Percentiles rank a stretch among this genome's conserved stretches.
phyloP scores from a whole-genome alignment of 30 jellyfish, hydroid and myxozoan species.

The Morbakka virulenta region DNA sequence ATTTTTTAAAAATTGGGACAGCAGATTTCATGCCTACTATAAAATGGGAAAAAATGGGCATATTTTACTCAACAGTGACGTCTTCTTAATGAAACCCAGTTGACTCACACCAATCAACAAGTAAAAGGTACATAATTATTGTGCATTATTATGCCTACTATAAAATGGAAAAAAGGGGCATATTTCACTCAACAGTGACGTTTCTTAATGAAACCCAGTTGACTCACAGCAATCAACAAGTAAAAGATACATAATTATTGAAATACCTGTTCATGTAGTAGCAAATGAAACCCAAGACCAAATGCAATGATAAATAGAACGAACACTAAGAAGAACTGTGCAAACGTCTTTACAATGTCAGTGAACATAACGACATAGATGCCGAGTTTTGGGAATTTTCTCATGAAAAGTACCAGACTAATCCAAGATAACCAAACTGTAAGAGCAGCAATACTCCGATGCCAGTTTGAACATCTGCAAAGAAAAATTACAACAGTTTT shows the following conservation, averaged over 20 bases:
- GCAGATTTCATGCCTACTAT: not conserved
- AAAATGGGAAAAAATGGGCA: not conserved
- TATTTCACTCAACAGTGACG: too few species aligned
- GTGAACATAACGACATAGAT: conserved; percentile 98
- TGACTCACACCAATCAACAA: too few species aligned
- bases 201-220: too few species aligned
- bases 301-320: conserved; percentile 88
- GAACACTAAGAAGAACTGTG: conserved; percentile 87
- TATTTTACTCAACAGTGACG: too few species aligned
- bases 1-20: too few species aligned
- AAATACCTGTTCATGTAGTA: conserved; percentile 83
- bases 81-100: too few species aligned
- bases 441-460: conserved; percentile 95
- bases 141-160: not conserved
- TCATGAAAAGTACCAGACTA: conserved; percentile 91
- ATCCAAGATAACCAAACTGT: conserved; percentile 98
- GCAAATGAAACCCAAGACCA: conserved; percentile 96
- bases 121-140: too few species aligned
- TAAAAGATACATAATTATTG: too few species aligned
- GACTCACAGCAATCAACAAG: too few species aligned
- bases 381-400: conserved; percentile 97
- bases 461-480: conserved; percentile 80
- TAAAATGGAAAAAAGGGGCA: not conserved
- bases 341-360: conserved; percentile 89
- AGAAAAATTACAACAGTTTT: too few species aligned